Base-by-base conservation (phyloP, 1,140 invertebrate species). In the Globodera rostochiensis region DNA sequence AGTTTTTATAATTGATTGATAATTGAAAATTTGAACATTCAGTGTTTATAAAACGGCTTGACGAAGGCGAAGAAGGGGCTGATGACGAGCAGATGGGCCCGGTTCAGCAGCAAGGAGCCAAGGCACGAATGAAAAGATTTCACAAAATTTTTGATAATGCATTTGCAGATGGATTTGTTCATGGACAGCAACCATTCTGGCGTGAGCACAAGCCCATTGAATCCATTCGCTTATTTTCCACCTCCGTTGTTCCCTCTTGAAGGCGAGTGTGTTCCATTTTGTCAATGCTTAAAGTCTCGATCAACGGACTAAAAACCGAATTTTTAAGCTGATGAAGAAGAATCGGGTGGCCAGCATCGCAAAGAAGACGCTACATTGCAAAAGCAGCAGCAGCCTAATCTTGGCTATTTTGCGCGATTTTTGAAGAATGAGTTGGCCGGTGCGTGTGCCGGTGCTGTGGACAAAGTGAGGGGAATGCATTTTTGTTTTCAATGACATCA, bases 401-500 rank as follows among this genome's bases (percentile, higher is more conserved):
- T 74, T 64, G 47, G 70, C 53, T 75, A 74, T 70, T 67, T 71
- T 53, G 70, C 67, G 19, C 67, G 77, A 64, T 74, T 49, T 57
- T 75, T 80, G 49, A 82, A 74, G 19, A 76, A 74, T 45, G 79
- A 80, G 13, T 74, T 80, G 19, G 69, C 46, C n/a, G 79, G 81
- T 36, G 57, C 60, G 6, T 83, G n/a, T 57, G 66, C 81, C 71
- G 60, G 60, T 21, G 50, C 25, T 21, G 60, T 83, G 73, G 73
- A 83, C 47, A 73, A 73, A 25, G 53, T 74, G 49, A 21, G 69
- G 4, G 45, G 15, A 49, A 21, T 80, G 19, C 13, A 49, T 53
- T 70, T 53, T 73, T 57, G 13, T 50, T 46, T 78, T 15, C 46
- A n/a, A 60, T 13, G 11, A 60, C 6, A 25, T 11, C 19, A 25